Percentiles rank a stretch among this genome's conserved stretches.
phyloP scores from a whole-genome alignment of 2,888 invertebrate genomes.

The Agonopterix heracliana region DNA sequence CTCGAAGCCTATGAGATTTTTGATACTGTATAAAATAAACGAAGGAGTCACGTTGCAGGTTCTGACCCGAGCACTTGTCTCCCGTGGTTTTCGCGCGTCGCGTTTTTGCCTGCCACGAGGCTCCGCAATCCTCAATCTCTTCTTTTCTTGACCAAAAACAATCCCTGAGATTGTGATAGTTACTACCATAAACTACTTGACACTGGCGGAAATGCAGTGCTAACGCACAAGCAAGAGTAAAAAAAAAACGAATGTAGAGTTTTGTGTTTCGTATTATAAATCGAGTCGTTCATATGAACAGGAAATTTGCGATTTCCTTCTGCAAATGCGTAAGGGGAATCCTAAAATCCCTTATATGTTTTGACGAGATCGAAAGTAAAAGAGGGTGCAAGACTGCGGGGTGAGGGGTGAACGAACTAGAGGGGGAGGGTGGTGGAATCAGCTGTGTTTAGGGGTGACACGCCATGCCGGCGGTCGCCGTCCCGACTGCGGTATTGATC shows the following conservation, averaged over 20 bases:
- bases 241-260: conserved; percentile 7
- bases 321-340: conserved; percentile 18
- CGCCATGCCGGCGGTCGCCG: conserved; percentile 62
- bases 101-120: too few relatives aligned
- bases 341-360: conserved; percentile 18
- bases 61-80: too few relatives aligned
- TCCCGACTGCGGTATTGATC: conserved; percentile 70
- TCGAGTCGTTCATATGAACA: too few relatives aligned
- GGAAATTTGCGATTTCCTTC: conserved; percentile 19
- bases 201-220: too few relatives aligned
- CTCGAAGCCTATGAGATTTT: conserved; percentile 44
- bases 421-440: conserved; percentile 57
- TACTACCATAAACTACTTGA: too few relatives aligned
- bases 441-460: conserved; percentile 71
- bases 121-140: too few relatives aligned
- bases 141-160: too few relatives aligned
- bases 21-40: conserved; percentile 9
- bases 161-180: too few relatives aligned
- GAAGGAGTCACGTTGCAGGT: conserved; percentile 14
- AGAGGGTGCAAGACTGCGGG: conserved; percentile 38
- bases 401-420: conserved; percentile 60
- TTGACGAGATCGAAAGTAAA: conserved; percentile 48
- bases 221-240: too few relatives aligned
- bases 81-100: too few relatives aligned
- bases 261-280: too few relatives aligned